Evolutionary conservation across 2,113 vertebrate species (phyloP).

Genomic region (Egretta garzetta): DNA sequence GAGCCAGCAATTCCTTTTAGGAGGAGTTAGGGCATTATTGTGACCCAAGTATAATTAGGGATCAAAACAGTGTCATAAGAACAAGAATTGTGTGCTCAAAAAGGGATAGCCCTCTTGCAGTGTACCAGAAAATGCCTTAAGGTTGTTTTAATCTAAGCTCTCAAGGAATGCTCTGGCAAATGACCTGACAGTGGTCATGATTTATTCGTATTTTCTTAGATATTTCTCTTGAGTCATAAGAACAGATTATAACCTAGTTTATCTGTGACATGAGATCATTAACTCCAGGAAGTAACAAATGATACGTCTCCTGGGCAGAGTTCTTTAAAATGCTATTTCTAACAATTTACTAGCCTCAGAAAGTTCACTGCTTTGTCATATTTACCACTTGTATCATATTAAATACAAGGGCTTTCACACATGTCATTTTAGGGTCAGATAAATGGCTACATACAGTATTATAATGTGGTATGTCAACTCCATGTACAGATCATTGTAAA

Average conservation of each 20-base stretch:
- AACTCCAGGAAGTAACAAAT: slow-evolving; percentile 37
- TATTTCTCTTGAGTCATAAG: slow-evolving; percentile 36
- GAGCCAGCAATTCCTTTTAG: background rate
- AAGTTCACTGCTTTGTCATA: slow-evolving; percentile 18
- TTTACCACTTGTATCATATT: background rate
- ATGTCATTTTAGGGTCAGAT: background rate
- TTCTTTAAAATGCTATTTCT: slow-evolving; percentile 32
- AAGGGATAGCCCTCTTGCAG: background rate
- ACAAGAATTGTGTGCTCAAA: background rate
- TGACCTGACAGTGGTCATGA: slow-evolving; percentile 9
- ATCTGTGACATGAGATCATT: slow-evolving; percentile 45
- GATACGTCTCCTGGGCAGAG: background rate
- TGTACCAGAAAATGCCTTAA: background rate
- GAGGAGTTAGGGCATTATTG: background rate
- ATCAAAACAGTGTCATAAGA: background rate
- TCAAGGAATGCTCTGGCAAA: slow-evolving; percentile 3
- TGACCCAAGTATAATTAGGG: background rate
- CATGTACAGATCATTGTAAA: background rate
- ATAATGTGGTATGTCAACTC: background rate
- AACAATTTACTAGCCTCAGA: background rate
- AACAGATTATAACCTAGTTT: slow-evolving; percentile 53
- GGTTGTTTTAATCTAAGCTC: background rate
- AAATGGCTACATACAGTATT: background rate
- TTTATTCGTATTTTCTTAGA: slow-evolving; percentile 31
- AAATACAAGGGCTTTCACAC: background rate